Conservation (phyloP, 2,888 invertebrate genomes). For the Incurvaria masculella region DNA sequence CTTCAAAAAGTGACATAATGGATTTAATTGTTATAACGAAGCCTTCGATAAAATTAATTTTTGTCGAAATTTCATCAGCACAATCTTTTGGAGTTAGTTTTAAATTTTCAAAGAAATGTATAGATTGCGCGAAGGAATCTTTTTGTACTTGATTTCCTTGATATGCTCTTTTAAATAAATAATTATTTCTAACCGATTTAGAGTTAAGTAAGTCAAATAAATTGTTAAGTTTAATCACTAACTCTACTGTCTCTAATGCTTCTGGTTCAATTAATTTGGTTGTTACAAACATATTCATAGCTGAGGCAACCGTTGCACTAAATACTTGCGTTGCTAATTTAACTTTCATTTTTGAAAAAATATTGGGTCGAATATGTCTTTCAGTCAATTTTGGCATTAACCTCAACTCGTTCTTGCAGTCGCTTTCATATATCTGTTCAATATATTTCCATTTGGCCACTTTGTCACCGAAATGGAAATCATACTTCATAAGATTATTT, state of each 20-base stretch:
- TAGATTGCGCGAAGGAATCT: background rate
- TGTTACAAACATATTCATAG: slow-evolving; percentile 1
- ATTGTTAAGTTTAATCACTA: slow-evolving; percentile 2
- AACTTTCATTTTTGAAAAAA: background rate
- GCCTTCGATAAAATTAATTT: slow-evolving; percentile 2
- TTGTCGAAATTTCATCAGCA: background rate
- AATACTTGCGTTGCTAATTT: slow-evolving; percentile 3
- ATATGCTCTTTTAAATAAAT: slow-evolving; percentile 3
- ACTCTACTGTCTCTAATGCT: slow-evolving; percentile 1
- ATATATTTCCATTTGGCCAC: slow-evolving; percentile 1
- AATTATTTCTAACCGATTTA: slow-evolving; percentile 1
- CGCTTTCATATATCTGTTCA: slow-evolving; percentile 2
- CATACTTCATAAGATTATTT: slow-evolving; percentile 5
- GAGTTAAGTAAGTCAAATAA: slow-evolving; percentile 4
- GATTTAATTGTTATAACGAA: slow-evolving; percentile 4
- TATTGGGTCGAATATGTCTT: slow-evolving; percentile 3
- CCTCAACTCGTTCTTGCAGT: slow-evolving; percentile 2
- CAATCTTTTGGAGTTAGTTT: background rate
- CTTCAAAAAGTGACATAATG: slow-evolving; percentile 1
- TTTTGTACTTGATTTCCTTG: slow-evolving; percentile 3
- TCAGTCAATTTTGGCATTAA: slow-evolving; percentile 4
- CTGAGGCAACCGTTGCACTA: slow-evolving; percentile 3
- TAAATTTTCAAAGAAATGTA: slow-evolving; percentile 1
- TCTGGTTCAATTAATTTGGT: slow-evolving; percentile 1
- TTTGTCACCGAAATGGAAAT: slow-evolving; percentile 4